Base-by-base conservation (phyloP, 2,113 vertebrate genomes). In the Danionella cerebrum region DNA sequence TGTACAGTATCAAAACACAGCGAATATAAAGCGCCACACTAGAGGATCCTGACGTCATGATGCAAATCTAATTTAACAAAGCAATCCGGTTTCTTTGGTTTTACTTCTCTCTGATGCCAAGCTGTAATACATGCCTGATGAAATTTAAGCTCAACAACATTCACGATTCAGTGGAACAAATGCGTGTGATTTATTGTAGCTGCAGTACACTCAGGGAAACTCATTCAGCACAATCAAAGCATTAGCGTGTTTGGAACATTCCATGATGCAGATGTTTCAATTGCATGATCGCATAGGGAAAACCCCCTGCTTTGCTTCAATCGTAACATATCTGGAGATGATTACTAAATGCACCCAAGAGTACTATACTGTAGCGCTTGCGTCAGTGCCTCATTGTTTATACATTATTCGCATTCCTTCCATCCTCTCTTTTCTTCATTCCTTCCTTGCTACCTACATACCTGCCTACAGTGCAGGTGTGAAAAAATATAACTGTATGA, bases 131-230 rank as follows among this genome's bases (percentile, higher is more conserved):
- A 85, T 81, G 77, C 76, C 72, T 67, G 59, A 70, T 82, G 77
- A 76, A 84, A 82, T 85, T 77, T 82, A 82, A 82, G 74, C 77
- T 78, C 75, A 75, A 69, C 71, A 79, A 75, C 76, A 86, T 87
- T 88, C 83, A 83, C 84, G 86, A 85, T 85, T 84, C 72, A 80
- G 74, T 78, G 73, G 62, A 84, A 73, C 36, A 71, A 78, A 70
- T 71, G 79, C 67, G 74, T 80, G 77, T 79, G 82, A 88, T 85
- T 85, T 86, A 86, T 79, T 73, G 83, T 68, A 69, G 73, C 53
- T 36, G 67, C 58, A 64, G 72, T 70, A 79, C 79, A 83, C 81
- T 68, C 68, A 71, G 78, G 82, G 82, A 84, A 84, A 79, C 77
- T 83, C 78, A 65, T 73, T 76, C 19, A 42, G 68, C 51, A 64